A percentile compares a stretch with the other conserved stretches of the same genome.
Evolutionary conservation across 2,888 invertebrate genomes (phyloP).

Genomic region (Diadegma fenestrale): DNA sequence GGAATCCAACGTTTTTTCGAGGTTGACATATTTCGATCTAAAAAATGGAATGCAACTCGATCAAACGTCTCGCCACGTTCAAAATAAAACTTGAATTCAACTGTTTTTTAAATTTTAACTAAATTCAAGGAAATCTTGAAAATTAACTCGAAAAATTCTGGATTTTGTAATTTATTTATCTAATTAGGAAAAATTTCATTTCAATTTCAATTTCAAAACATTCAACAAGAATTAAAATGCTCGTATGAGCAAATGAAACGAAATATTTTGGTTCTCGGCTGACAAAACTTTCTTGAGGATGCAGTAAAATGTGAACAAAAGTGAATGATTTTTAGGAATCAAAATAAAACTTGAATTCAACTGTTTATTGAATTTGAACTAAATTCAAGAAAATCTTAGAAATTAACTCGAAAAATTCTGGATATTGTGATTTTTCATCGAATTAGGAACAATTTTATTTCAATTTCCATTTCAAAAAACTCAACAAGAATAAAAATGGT

Average conservation of each 20-base stretch:
- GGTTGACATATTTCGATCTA: not conserved
- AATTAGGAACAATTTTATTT: not conserved
- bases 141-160: not conserved
- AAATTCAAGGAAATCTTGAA: not conserved
- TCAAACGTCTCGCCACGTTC: not conserved
- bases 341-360: not conserved
- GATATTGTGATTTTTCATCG: not conserved
- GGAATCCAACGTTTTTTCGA: constrained; percentile 32
- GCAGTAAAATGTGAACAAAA: too few species aligned
- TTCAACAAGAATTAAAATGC: too few species aligned
- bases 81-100: not conserved
- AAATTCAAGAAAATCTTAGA: not conserved
- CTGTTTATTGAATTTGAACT: not conserved
- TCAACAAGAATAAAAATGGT: too few species aligned
- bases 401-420: not conserved
- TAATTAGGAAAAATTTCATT: not conserved
- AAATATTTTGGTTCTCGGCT: too few species aligned
- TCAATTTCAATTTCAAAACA: too few species aligned
- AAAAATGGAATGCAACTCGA: not conserved
- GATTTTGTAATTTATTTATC: not conserved
- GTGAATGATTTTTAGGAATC: too few species aligned
- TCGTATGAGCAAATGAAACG: too few species aligned
- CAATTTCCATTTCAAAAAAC: too few species aligned
- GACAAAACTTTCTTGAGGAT: too few species aligned
- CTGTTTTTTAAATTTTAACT: not conserved